Conservation (phyloP, 1,140 invertebrate species). For the Lordiphosa collinella region DNA sequence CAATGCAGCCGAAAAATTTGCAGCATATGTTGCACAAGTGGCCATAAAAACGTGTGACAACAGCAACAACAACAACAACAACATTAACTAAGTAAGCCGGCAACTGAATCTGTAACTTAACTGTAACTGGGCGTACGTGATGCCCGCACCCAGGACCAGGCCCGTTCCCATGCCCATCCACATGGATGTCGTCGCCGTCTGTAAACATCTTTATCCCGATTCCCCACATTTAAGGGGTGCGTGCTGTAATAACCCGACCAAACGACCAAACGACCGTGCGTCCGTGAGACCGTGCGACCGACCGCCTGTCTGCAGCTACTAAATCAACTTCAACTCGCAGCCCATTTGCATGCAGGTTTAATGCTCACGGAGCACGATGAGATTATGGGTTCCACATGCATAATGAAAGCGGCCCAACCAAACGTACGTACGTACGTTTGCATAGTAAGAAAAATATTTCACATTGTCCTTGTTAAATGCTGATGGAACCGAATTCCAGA, state of each 20-base stretch:
- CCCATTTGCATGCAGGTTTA: constrained; percentile 5
- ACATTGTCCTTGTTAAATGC: not conserved
- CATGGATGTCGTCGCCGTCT: not conserved
- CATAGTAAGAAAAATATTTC: not conserved
- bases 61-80: constrained; percentile 22
- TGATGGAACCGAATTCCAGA: not conserved
- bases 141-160: no score
- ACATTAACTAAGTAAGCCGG: constrained; percentile 53
- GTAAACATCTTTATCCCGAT: constrained; percentile 1
- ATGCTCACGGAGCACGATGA: not conserved
- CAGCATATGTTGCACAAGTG: constrained; percentile 49
- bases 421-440: no score
- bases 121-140: constrained; percentile 65
- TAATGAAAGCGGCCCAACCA: not conserved
- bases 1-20: constrained; percentile 14
- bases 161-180: constrained; percentile 15
- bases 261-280: constrained; percentile 36
- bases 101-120: constrained; percentile 56
- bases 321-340: constrained; percentile 66
- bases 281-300: not conserved
- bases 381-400: not conserved
- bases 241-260: constrained; percentile 18
- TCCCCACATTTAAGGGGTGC: not conserved
- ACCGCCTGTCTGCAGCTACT: constrained; percentile 64
- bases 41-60: constrained; percentile 59